A percentile compares a stretch with the other conserved stretches of the same genome.
Evolutionary conservation across 1,140 invertebrate genomes (phyloP).

Genomic region (Drosophila yakuba): DNA sequence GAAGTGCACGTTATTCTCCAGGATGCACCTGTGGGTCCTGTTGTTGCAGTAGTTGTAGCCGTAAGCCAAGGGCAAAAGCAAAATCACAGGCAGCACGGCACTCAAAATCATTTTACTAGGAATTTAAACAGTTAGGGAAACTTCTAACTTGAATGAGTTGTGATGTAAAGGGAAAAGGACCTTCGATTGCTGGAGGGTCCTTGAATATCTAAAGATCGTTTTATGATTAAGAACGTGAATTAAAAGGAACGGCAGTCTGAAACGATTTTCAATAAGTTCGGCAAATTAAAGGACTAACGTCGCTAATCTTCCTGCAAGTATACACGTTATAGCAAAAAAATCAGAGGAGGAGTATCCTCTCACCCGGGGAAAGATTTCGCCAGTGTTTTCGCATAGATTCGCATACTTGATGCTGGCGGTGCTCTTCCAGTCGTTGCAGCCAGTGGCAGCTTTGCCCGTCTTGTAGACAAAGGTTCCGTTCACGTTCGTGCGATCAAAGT

Average conservation of each 20-base stretch:
- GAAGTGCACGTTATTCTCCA: slow-evolving; percentile 25
- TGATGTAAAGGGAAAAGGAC: neutral
- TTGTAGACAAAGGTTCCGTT: slow-evolving; percentile 26
- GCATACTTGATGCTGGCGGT: neutral
- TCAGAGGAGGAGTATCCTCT: neutral
- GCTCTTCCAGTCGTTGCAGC: slow-evolving; percentile 30
- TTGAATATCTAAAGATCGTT: neutral
- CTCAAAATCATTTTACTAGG: slow-evolving; percentile 1
- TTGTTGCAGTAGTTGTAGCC: slow-evolving; percentile 66
- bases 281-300: too few species aligned
- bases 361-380: slow-evolving; percentile 33
- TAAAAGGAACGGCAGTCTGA: too few species aligned
- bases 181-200: neutral
- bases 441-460: slow-evolving; percentile 19
- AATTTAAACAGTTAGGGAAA: neutral
- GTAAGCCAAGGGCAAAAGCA: neutral
- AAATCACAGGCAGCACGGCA: neutral
- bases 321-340: too few species aligned
- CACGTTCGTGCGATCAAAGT: slow-evolving; percentile 49
- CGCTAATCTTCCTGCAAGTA: neutral
- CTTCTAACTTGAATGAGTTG: neutral
- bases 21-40: slow-evolving; percentile 20
- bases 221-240: too few species aligned
- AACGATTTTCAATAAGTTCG: too few species aligned
- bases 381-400: slow-evolving; percentile 43